Percentiles rank a stretch among this genome's conserved stretches.
Conservation (phyloP, 1,140 invertebrate genomes). For the Cardiocondyla obscurior region DNA sequence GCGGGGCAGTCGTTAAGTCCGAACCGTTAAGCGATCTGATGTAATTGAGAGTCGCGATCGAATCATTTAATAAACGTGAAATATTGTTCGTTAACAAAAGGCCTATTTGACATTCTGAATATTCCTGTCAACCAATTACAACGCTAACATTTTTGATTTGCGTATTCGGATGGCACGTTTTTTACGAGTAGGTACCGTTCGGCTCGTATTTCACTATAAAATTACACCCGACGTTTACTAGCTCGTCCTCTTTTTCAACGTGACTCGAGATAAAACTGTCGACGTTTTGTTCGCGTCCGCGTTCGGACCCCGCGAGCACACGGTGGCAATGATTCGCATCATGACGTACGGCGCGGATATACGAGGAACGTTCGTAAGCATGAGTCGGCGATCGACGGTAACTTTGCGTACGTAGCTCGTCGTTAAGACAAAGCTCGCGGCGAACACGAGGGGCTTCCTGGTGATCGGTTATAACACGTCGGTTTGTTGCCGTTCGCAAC, state of each 20-base stretch:
- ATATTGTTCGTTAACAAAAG: too few relatives aligned
- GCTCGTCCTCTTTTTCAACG: background rate
- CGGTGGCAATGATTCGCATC: slow-evolving; percentile 53
- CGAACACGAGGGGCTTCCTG: slow-evolving; percentile 31
- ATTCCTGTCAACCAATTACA: too few relatives aligned
- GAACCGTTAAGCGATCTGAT: too few relatives aligned
- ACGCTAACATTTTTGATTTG: too few relatives aligned
- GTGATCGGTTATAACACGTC: slow-evolving; percentile 40
- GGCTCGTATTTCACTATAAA: background rate
- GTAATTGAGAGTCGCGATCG: too few relatives aligned
- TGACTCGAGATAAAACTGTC: slow-evolving; percentile 22
- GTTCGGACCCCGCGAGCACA: slow-evolving; percentile 25
- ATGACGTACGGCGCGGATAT: slow-evolving; percentile 19
- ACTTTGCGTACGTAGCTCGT: slow-evolving; percentile 28
- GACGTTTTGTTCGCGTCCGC: background rate
- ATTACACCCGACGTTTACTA: slow-evolving; percentile 4
- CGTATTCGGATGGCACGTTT: too few relatives aligned
- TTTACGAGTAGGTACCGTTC: background rate
- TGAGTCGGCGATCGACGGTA: slow-evolving; percentile 49
- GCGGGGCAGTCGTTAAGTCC: too few relatives aligned
- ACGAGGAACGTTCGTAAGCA: slow-evolving; percentile 28
- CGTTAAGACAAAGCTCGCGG: slow-evolving; percentile 54
- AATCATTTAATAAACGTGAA: too few relatives aligned
- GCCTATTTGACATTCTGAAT: too few relatives aligned
- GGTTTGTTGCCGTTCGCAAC: slow-evolving; percentile 1